Conservation (phyloP, 2,888 invertebrate genomes). For the Netelia fuscicornis region DNA sequence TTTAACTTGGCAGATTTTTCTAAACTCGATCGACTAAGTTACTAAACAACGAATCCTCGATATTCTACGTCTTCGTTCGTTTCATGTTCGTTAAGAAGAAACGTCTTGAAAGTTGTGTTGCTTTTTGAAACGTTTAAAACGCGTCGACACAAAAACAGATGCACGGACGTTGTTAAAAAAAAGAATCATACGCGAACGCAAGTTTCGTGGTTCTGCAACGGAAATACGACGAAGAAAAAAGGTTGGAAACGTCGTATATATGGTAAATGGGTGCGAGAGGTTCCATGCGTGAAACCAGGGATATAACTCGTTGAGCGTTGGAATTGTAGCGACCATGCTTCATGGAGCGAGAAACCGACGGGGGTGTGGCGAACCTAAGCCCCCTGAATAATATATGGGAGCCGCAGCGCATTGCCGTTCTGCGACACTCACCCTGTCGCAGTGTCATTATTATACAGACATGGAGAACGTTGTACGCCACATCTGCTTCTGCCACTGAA, state of each 20-base stretch:
- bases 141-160: conserved; percentile 30
- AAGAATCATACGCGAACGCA: conserved; percentile 10
- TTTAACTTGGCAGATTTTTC: no score
- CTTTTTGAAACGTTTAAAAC: not conserved
- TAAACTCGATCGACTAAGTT: no score
- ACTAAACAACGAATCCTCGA: no score
- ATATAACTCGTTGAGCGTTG: conserved; percentile 54
- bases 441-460: conserved; percentile 75
- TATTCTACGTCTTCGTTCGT: no score
- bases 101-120: no score
- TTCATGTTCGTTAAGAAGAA: no score
- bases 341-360: conserved; percentile 65
- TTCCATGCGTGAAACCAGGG: conserved; percentile 36
- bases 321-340: conserved; percentile 66
- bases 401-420: conserved; percentile 78
- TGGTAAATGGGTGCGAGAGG: conserved; percentile 17
- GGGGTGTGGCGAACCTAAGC: conserved; percentile 65
- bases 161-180: not conserved
- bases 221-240: conserved; percentile 22
- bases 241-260: conserved; percentile 15
- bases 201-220: conserved; percentile 18
- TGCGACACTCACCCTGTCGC: conserved; percentile 77
- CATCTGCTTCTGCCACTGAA: conserved; percentile 22
- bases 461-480: conserved; percentile 39
- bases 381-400: conserved; percentile 80